phyloP scores from a whole-genome alignment of 2,113 vertebrate species.

The Megalops atlanticus region DNA sequence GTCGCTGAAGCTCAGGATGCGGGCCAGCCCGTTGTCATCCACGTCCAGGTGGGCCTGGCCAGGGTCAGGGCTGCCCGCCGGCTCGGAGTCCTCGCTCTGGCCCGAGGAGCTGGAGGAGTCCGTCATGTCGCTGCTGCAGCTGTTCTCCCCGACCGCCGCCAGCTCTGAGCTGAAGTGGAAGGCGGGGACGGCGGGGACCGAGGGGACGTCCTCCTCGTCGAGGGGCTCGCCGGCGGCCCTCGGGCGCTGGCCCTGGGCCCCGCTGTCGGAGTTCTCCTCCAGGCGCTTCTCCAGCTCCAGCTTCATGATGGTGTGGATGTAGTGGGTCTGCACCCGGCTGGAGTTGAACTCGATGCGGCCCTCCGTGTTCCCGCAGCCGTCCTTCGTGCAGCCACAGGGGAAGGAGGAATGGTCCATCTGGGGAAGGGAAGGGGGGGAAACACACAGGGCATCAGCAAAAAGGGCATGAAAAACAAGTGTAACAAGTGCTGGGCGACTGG shows the following conservation, averaged over 20 bases:
- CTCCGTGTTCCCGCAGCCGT: conserved; percentile 86
- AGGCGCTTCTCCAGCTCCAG: conserved; percentile 86
- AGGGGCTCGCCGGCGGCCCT: conserved; percentile 38
- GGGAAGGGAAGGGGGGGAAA: conserved; percentile 19
- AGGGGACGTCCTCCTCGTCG: conserved; percentile 35
- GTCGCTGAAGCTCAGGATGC: conserved; percentile 86
- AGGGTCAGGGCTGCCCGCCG: conserved; percentile 49
- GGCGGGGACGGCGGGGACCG: conserved; percentile 56
- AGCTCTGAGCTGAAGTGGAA: conserved; percentile 79
- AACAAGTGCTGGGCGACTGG: too few species aligned
- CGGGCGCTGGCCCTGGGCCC: conserved; percentile 58
- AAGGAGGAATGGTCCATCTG: conserved; percentile 97
- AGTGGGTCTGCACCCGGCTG: conserved; percentile 89
- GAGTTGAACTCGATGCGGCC: conserved; percentile 95
- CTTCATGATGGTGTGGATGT: conserved; percentile 94
- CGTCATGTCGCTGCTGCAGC: conserved; percentile 90
- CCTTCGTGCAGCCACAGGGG: conserved; percentile 91
- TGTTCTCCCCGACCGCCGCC: conserved; percentile 77
- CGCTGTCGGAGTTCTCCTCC: conserved; percentile 67
- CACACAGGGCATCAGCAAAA: not conserved
- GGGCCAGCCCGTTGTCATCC: conserved; percentile 80
- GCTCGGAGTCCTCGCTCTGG: conserved; percentile 75
- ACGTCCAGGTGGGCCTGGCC: conserved; percentile 70
- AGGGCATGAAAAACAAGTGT: not conserved
- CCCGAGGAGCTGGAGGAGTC: conserved; percentile 81